Evolutionary conservation across 1,140 invertebrate genomes (phyloP).

Genomic region (Dendroctonus valens): DNA sequence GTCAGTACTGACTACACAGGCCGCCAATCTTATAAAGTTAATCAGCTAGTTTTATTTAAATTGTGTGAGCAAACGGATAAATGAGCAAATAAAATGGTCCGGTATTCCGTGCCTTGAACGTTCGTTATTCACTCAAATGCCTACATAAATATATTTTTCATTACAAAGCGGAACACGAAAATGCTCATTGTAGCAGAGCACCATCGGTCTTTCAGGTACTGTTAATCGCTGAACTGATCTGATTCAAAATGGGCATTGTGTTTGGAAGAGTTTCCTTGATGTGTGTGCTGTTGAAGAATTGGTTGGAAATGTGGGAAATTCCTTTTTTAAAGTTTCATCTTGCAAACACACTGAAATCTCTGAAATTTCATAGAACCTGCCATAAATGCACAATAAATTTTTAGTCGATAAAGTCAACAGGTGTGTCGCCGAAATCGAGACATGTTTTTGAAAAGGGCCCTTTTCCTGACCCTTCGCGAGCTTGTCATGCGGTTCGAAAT

Average conservation of each 20-base stretch:
- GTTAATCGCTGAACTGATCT: neutral
- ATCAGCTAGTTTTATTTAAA: slow-evolving; percentile 32
- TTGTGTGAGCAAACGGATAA: slow-evolving; percentile 24
- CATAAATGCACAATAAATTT: too few species aligned
- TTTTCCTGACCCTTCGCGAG: too few species aligned
- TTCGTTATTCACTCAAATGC: neutral
- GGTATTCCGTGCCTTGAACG: slow-evolving; percentile 9
- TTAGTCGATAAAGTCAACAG: too few species aligned
- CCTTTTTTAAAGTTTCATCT: too few species aligned
- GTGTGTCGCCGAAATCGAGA: too few species aligned
- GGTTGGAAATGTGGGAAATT: too few species aligned
- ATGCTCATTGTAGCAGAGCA: slow-evolving; percentile 8
- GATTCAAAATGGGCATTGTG: slow-evolving; percentile 1
- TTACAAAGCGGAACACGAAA: neutral
- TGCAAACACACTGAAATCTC: too few species aligned
- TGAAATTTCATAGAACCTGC: too few species aligned
- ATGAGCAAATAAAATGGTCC: slow-evolving; percentile 15
- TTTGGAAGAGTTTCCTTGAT: neutral
- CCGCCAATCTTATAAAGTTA: slow-evolving; percentile 15
- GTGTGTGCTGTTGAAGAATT: too few species aligned
- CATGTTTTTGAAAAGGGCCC: too few species aligned
- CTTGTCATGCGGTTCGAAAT: too few species aligned
- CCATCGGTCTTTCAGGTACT: slow-evolving; percentile 5
- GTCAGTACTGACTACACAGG: slow-evolving; percentile 6
- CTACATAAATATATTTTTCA: slow-evolving; percentile 3